Percentiles rank a stretch among this genome's conserved stretches.
Evolutionary conservation across 2,113 vertebrate genomes (phyloP).

Genomic region (Antidorcas marsupialis): DNA sequence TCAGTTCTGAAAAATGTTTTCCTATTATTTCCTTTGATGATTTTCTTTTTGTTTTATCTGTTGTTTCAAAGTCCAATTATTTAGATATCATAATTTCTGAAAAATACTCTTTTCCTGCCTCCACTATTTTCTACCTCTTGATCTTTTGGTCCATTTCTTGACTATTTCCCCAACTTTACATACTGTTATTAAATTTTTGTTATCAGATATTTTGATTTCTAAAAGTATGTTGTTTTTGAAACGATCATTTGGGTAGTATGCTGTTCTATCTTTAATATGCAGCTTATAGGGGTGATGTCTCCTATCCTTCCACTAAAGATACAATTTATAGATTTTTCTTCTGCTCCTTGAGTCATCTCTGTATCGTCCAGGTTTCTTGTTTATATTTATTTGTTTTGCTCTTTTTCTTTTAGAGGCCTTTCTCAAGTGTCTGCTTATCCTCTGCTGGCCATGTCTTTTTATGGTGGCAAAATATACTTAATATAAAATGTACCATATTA

Average conservation of each 20-base stretch:
- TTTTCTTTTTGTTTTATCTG: neutral
- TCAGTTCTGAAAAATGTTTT: neutral
- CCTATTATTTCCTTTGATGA: neutral
- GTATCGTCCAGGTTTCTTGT: neutral
- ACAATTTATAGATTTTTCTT: neutral
- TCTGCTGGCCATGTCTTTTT: neutral
- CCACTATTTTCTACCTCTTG: neutral
- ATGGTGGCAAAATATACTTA: neutral
- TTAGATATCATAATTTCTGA: neutral
- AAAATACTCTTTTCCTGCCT: neutral
- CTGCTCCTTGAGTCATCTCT: neutral
- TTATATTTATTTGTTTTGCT: neutral
- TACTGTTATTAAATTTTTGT: neutral
- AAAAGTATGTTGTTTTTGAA: neutral
- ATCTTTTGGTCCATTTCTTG: neutral
- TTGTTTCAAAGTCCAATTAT: neutral
- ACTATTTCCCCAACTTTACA: neutral
- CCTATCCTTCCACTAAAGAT: neutral
- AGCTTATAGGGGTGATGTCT: neutral
- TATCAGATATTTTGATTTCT: neutral
- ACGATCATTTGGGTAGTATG: neutral
- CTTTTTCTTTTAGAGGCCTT: neutral
- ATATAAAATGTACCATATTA: neutral
- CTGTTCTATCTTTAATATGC: neutral
- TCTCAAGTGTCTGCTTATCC: neutral